phyloP scores from a whole-genome alignment of 2,888 invertebrate species.

The Papilio elwesi region DNA sequence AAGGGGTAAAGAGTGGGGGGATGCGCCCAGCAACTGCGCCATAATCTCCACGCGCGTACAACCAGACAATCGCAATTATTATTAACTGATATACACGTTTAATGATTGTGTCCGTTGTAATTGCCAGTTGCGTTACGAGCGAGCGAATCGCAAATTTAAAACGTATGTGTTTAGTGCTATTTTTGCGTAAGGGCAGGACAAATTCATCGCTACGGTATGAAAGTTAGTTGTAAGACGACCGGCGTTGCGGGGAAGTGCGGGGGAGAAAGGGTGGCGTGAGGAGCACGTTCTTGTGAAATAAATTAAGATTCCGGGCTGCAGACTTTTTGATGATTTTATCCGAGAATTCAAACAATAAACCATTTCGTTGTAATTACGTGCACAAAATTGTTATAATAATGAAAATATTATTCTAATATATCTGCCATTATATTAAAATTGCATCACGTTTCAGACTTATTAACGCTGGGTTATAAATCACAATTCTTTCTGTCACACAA shows the following conservation, averaged over 20 bases:
- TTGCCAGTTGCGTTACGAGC: constrained; percentile 28
- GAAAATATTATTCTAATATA: background rate
- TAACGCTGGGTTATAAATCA: background rate
- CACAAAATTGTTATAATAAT: background rate
- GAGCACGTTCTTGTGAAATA: constrained; percentile 60
- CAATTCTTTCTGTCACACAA: background rate
- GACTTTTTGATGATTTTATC: constrained; percentile 4
- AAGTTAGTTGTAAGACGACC: constrained; percentile 65
- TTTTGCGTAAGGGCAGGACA: constrained; percentile 56
- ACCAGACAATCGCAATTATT: constrained; percentile 79
- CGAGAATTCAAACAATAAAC: constrained; percentile 1
- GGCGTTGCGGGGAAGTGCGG: constrained; percentile 45
- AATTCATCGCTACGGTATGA: constrained; percentile 63
- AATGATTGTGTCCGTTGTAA: constrained; percentile 67
- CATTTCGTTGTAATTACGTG: constrained; percentile 1
- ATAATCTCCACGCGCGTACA: constrained; percentile 77
- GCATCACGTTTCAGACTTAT: background rate
- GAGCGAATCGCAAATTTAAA: constrained; percentile 48
- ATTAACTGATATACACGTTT: constrained; percentile 76
- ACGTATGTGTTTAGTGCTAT: constrained; percentile 62
- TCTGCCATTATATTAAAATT: constrained; percentile 1
- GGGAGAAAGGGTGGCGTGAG: constrained; percentile 48
- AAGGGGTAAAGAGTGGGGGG: constrained; percentile 37
- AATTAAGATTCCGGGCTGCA: constrained; percentile 39
- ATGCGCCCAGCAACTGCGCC: constrained; percentile 75